A percentile compares a stretch with the other conserved stretches of the same genome.
Evolutionary conservation across 2,888 invertebrate species (phyloP).

Genomic region (Bellardia bayeri): DNA sequence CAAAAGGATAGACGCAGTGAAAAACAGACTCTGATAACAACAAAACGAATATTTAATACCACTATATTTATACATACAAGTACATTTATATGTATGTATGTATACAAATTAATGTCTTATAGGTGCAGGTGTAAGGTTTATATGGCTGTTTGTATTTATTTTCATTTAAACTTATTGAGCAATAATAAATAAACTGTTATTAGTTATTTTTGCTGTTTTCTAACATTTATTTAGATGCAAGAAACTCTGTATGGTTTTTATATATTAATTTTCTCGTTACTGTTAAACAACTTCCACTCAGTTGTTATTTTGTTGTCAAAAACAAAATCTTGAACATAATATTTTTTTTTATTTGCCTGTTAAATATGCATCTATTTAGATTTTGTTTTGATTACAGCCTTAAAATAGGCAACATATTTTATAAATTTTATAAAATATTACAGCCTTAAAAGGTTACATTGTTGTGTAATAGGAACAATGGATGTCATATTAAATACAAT

Average conservation of each 20-base stretch:
- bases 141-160: background rate
- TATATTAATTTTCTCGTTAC: background rate
- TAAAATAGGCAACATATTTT: slow-evolving; percentile 17
- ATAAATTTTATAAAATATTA: too few relatives aligned
- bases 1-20: background rate
- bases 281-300: slow-evolving; percentile 42
- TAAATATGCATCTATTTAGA: background rate
- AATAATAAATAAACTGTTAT: background rate
- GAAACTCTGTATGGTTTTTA: background rate
- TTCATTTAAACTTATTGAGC: background rate
- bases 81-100: too few relatives aligned
- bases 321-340: background rate
- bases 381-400: background rate
- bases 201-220: background rate
- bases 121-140: background rate
- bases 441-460: background rate
- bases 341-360: background rate
- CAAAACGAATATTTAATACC: background rate
- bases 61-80: too few relatives aligned
- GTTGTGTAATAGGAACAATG: too few relatives aligned
- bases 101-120: background rate
- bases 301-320: background rate
- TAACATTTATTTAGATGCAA: slow-evolving; percentile 8
- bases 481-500: too few relatives aligned
- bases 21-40: background rate